Percentiles rank a stretch among this genome's conserved stretches.
Conservation (phyloP, 92 coral and sea anemone species). For the Bergia sp. region DNA sequence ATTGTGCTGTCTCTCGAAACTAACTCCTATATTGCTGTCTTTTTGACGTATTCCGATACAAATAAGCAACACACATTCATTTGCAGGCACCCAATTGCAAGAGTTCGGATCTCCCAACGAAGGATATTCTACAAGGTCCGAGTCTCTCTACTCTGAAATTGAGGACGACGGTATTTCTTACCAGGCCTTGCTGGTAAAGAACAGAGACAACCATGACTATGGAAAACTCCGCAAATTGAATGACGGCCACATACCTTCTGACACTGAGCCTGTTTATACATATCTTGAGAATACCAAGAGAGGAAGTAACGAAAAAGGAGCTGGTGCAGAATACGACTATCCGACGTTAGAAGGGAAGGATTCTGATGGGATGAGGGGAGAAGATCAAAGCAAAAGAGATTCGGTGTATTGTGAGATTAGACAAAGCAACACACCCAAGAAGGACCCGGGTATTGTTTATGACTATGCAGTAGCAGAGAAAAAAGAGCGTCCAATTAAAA, state of each 20-base stretch:
- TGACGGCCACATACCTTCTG: not conserved
- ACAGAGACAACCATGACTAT: not conserved
- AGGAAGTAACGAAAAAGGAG: not conserved
- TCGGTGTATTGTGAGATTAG: not conserved
- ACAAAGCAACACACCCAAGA: not conserved
- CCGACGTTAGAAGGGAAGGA: not conserved
- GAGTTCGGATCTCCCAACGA: not conserved
- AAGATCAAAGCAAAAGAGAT: not conserved
- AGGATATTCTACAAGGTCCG: not conserved
- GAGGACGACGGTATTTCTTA: not conserved
- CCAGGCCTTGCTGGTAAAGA: not conserved
- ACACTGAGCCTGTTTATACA: not conserved
- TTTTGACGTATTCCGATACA: not conserved
- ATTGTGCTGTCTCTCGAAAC: not conserved
- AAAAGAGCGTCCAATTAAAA: not conserved
- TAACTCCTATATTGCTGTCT: too few relatives aligned
- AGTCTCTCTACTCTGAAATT: constrained; percentile 1
- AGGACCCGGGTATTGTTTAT: not conserved
- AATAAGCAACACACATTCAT: not conserved
- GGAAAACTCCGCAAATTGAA: not conserved
- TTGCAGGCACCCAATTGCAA: not conserved
- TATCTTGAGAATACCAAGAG: not conserved
- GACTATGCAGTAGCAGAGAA: constrained; percentile 16
- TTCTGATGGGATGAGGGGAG: not conserved
- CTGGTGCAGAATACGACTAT: not conserved